These are phyloP conservation scores for Siphlonurus alternatus DNA, from an alignment of 2,888 invertebrate genomes.

Conservation along the genomic window DNA sequence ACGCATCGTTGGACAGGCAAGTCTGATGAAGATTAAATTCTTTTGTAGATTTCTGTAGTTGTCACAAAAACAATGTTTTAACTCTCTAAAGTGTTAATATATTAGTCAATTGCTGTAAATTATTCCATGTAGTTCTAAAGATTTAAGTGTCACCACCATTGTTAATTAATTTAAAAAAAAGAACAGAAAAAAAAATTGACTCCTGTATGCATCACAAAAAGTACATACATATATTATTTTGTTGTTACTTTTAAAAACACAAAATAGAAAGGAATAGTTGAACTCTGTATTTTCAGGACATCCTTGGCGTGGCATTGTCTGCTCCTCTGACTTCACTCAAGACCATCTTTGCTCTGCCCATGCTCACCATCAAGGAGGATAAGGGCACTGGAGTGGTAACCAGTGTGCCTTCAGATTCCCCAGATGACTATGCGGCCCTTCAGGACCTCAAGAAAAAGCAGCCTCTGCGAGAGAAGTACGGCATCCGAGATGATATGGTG, in stretches of 20 bases:
- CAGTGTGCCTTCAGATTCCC: slow-evolving; percentile 96
- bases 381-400: slow-evolving; percentile 98
- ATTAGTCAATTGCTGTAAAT: no score
- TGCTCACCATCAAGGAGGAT: slow-evolving; percentile 94
- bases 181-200: no score
- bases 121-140: not conserved
- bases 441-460: slow-evolving; percentile 89
- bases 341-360: slow-evolving; percentile 82
- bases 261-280: no score
- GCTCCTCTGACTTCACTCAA: slow-evolving; percentile 75
- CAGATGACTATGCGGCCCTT: slow-evolving; percentile 95
- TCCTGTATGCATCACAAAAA: no score
- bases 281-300: slow-evolving; percentile 29
- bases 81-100: not conserved
- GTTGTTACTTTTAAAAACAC: no score
- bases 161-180: slow-evolving; percentile 8
- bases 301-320: slow-evolving; percentile 68
- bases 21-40: no score
- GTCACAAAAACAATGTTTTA: no score
- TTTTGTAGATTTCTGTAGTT: slow-evolving; percentile 8
- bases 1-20: slow-evolving; percentile 50
- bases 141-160: no score
- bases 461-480: slow-evolving; percentile 82
- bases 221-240: no score
- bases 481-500: slow-evolving; percentile 68